A percentile compares a stretch with the other conserved stretches of the same genome.
These are phyloP conservation scores for Argyresthia albistria DNA, from an alignment of 2,888 invertebrate species.

Conservation along the genomic window DNA sequence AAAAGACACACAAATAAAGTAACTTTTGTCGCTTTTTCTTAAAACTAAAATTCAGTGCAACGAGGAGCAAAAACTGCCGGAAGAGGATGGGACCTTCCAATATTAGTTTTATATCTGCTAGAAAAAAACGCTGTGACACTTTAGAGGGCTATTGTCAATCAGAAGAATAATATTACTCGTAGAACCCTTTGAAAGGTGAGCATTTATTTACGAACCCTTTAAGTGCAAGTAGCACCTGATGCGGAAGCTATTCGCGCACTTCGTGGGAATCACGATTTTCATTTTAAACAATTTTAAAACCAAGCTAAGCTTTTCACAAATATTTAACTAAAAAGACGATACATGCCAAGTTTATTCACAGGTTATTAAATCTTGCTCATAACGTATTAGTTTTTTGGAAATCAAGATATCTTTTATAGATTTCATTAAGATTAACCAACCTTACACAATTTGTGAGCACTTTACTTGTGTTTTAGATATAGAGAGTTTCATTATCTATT, in stretches of 20 bases:
- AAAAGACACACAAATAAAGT: constrained; percentile 55
- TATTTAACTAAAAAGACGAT: no score
- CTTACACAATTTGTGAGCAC: no score
- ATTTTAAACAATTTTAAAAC: no score
- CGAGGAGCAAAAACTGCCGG: constrained; percentile 59
- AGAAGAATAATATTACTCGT: constrained; percentile 63
- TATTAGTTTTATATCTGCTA: constrained; percentile 68
- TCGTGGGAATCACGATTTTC: constrained; percentile 47
- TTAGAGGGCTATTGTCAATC: constrained; percentile 61
- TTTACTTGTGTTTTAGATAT: no score
- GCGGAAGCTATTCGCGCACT: constrained; percentile 63
- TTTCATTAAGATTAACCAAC: no score
- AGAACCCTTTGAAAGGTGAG: constrained; percentile 45
- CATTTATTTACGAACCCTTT: constrained; percentile 56
- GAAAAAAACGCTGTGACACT: constrained; percentile 62
- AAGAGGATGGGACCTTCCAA: constrained; percentile 70
- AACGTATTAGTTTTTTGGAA: no score
- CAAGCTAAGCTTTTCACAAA: no score
- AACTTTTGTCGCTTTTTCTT: constrained; percentile 31
- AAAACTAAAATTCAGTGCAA: constrained; percentile 17
- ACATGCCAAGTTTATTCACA: no score
- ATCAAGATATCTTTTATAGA: no score
- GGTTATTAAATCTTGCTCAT: no score
- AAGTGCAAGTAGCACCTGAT: constrained; percentile 50
- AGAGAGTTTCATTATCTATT: no score